Evolutionary conservation across 1,140 invertebrate species (phyloP).

Genomic region (Ooceraea biroi): DNA sequence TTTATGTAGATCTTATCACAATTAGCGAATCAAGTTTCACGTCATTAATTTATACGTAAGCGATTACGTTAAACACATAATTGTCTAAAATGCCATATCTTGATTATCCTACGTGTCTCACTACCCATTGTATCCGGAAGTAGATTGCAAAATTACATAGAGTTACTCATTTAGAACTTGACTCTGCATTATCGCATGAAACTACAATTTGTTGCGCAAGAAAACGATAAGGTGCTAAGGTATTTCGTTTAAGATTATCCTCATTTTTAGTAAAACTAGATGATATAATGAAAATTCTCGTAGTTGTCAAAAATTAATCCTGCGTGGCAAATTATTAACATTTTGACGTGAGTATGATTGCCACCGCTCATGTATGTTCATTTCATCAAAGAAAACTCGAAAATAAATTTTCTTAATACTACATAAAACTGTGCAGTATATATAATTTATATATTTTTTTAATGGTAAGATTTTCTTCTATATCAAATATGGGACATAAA

Average conservation of each 20-base stretch:
- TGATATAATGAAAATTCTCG: constrained; percentile 1
- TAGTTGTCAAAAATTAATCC: background rate
- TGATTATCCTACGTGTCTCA: background rate
- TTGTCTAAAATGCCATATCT: constrained; percentile 31
- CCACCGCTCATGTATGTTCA: no score
- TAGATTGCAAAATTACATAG: constrained; percentile 34
- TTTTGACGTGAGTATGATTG: background rate
- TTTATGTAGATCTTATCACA: background rate
- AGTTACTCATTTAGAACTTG: background rate
- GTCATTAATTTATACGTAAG: constrained; percentile 3
- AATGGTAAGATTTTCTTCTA: background rate
- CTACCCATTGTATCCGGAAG: constrained; percentile 6
- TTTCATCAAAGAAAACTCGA: no score
- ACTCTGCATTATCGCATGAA: background rate
- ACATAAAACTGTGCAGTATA: no score
- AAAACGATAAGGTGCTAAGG: background rate
- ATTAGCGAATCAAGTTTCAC: constrained; percentile 4
- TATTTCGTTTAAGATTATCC: background rate
- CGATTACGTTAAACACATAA: constrained; percentile 35
- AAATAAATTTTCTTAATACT: no score
- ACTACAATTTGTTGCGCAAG: background rate
- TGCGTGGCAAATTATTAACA: background rate
- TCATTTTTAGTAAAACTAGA: constrained; percentile 3
- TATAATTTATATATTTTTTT: no score
- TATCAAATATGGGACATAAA: background rate